These are phyloP conservation scores for Sisyra terminalis DNA, from an alignment of 2,888 invertebrate genomes.

Conservation along the genomic window DNA sequence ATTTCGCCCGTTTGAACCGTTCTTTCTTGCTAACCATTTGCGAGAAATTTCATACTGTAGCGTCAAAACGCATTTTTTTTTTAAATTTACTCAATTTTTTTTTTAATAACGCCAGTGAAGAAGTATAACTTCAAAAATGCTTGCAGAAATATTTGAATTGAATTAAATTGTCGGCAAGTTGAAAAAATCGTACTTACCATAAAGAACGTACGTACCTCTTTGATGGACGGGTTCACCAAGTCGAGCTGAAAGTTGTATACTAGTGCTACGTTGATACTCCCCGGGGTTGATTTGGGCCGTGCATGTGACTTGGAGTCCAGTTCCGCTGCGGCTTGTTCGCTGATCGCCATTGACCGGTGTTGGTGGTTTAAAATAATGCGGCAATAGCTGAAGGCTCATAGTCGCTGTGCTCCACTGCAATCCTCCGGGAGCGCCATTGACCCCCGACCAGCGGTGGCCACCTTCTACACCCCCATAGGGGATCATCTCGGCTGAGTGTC, in stretches of 20 bases:
- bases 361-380: background rate
- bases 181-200: too few relatives aligned
- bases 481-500: too few relatives aligned
- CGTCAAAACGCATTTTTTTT: too few relatives aligned
- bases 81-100: too few relatives aligned
- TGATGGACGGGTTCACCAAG: constrained; percentile 4
- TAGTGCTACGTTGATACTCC: background rate
- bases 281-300: background rate
- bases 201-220: constrained; percentile 2
- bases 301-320: background rate
- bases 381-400: constrained; percentile 1
- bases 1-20: too few relatives aligned
- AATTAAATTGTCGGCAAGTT: too few relatives aligned
- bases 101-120: too few relatives aligned
- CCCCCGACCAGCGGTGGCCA: background rate
- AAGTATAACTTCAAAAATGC: too few relatives aligned
- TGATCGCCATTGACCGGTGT: background rate
- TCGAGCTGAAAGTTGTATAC: background rate
- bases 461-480: too few relatives aligned
- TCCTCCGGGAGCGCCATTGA: background rate
- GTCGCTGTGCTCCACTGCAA: background rate
- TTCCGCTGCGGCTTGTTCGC: background rate
- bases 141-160: too few relatives aligned
- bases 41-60: too few relatives aligned
- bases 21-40: too few relatives aligned